Conservation (phyloP, 2,888 invertebrate species). For the Horisme vitalbata region DNA sequence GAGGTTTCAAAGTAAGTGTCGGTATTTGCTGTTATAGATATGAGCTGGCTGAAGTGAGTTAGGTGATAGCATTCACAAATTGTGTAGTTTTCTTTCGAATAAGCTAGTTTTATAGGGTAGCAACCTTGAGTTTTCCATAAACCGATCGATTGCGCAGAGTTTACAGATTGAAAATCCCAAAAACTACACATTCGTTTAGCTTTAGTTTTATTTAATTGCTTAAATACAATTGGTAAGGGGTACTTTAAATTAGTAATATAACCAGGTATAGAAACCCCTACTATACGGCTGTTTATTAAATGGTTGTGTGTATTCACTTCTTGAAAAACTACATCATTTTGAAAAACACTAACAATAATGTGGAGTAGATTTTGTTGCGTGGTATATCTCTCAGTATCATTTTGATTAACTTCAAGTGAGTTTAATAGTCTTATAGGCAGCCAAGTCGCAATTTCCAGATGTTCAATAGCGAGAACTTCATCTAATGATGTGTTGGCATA, state of each 20-base stretch:
- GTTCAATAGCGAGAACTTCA: slow-evolving; percentile 67
- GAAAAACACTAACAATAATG: slow-evolving; percentile 78
- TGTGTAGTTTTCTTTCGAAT: slow-evolving; percentile 42
- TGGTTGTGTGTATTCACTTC: slow-evolving; percentile 54
- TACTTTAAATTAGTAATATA: slow-evolving; percentile 78
- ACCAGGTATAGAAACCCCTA: slow-evolving; percentile 84
- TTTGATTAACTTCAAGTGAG: slow-evolving; percentile 51
- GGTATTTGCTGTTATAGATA: slow-evolving; percentile 47
- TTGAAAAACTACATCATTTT: slow-evolving; percentile 81
- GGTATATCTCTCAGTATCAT: slow-evolving; percentile 35
- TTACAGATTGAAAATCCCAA: slow-evolving; percentile 77
- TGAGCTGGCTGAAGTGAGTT: slow-evolving; percentile 84
- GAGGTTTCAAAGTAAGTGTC: slow-evolving; percentile 30
- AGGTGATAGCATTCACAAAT: slow-evolving; percentile 82
- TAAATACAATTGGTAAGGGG: slow-evolving; percentile 80
- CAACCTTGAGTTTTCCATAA: slow-evolving; percentile 84
- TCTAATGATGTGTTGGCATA: slow-evolving; percentile 70
- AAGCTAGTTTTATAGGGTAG: slow-evolving; percentile 45
- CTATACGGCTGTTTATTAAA: slow-evolving; percentile 72
- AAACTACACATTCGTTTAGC: slow-evolving; percentile 72
- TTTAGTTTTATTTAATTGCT: slow-evolving; percentile 41
- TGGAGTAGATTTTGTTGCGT: slow-evolving; percentile 45
- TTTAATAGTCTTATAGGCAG: slow-evolving; percentile 67
- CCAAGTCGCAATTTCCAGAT: slow-evolving; percentile 81
- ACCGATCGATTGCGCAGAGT: slow-evolving; percentile 48